Base-by-base conservation (phyloP, 1,140 invertebrate genomes). In the Berghia stephanieae region DNA sequence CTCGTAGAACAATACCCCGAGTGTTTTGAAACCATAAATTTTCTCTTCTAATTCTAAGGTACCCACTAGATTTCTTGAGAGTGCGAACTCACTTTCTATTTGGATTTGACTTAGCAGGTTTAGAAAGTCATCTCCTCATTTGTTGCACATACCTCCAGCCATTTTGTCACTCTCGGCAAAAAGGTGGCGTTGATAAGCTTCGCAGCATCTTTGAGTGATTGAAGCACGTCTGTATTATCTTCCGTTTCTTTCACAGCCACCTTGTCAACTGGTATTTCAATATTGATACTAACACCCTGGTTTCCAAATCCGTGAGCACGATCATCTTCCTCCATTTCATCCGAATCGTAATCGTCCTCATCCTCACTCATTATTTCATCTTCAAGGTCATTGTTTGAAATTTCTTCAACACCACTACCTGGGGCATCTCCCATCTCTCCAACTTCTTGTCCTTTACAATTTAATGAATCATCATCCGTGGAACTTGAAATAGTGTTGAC, bases 171-270 rank as follows among this genome's bases (percentile, higher is more conserved):
- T 52, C 67, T 80, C 2, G 84, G 82, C 27, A 82, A 69, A 69
- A 82, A 84, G 60, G 80, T 82, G 13, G 60, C 77, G 34, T 44
- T 73, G 24, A 86, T 76, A 10, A 87, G 70, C 24, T 72, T 68
- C n/a, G 79, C 77, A 21, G 80, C 67, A 67, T 88, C 87, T 75
- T 81, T 82, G 21, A 88, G 77, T 24, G 78, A 83, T 18, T 66
- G 78, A 6, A 86, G 70, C 21, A 88, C 63, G 44, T 86, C 86
- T 52, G 55, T 76, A 77, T 87, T 88, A 71, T 88, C 86, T 43
- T 84, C 81, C 40, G 79, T 86, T 67, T 88, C 86, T 36, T 78
- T 60, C 42, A 88, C 70, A 5, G 70, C 34, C 31, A 85, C 71
- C 34, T 74, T 66, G 21, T 77, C 77, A n/a, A 69, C 75, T 36